Conservation (phyloP, 92 coral and sea anemone genomes). For the Parazoanthus swiftii region DNA sequence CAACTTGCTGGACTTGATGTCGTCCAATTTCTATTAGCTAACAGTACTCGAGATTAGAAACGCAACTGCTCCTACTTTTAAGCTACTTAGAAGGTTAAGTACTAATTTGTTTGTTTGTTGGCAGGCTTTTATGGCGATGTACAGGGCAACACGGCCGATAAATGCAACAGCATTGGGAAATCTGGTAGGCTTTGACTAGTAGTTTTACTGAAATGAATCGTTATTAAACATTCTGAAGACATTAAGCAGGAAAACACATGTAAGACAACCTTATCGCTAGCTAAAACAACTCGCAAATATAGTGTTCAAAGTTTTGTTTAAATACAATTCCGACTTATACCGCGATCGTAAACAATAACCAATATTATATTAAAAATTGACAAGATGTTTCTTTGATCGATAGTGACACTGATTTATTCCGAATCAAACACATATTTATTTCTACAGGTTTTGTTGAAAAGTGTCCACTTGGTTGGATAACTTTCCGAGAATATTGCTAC, state of each 20-base stretch:
- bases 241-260: neutral
- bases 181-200: neutral
- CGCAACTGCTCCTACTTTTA: no score
- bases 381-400: no score
- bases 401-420: neutral
- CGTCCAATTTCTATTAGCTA: no score
- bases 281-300: no score
- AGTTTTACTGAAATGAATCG: neutral
- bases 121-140: constrained; percentile 28
- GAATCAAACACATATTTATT: neutral
- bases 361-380: no score
- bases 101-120: neutral
- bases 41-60: no score
- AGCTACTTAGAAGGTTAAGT: neutral
- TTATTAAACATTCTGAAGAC: neutral
- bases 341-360: no score
- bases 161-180: constrained; percentile 31
- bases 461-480: constrained; percentile 80
- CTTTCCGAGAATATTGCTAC: constrained; percentile 78
- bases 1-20: no score
- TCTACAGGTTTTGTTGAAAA: constrained; percentile 49
- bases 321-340: no score
- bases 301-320: no score
- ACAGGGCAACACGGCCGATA: constrained; percentile 13
- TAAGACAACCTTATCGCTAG: no score